Evolutionary conservation across 2,888 invertebrate genomes (phyloP).

Genomic region (Ferrisia virgata): DNA sequence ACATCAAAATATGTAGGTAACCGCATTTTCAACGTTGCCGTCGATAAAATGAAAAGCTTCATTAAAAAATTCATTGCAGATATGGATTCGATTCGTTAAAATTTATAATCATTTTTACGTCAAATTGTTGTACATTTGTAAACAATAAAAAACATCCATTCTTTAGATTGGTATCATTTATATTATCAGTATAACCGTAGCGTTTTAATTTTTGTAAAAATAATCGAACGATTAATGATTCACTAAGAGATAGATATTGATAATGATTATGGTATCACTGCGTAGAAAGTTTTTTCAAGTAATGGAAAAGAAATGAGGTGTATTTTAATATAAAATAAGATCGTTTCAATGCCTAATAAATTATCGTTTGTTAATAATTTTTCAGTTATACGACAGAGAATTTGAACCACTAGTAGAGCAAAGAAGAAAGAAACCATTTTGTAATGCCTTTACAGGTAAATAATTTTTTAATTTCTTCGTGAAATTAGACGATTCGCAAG

Average conservation of each 20-base stretch:
- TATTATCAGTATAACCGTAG: background rate
- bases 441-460: conserved; percentile 83
- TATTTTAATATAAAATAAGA: background rate
- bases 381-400: conserved; percentile 48
- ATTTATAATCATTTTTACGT: background rate
- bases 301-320: background rate
- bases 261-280: background rate
- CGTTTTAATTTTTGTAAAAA: background rate
- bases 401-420: conserved; percentile 56
- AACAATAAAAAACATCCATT: background rate
- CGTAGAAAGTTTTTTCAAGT: background rate
- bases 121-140: background rate
- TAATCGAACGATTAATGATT: background rate
- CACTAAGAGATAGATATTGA: background rate
- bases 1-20: background rate
- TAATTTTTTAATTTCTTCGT: background rate
- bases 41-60: background rate
- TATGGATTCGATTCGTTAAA: background rate
- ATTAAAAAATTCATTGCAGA: background rate
- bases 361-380: conserved; percentile 28
- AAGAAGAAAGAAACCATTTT: conserved; percentile 74
- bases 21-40: background rate
- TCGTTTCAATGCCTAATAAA: background rate
- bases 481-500: background rate
- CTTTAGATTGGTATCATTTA: background rate